Evolutionary conservation across 2,888 invertebrate species (phyloP).

Genomic region (Lamproptera curius): DNA sequence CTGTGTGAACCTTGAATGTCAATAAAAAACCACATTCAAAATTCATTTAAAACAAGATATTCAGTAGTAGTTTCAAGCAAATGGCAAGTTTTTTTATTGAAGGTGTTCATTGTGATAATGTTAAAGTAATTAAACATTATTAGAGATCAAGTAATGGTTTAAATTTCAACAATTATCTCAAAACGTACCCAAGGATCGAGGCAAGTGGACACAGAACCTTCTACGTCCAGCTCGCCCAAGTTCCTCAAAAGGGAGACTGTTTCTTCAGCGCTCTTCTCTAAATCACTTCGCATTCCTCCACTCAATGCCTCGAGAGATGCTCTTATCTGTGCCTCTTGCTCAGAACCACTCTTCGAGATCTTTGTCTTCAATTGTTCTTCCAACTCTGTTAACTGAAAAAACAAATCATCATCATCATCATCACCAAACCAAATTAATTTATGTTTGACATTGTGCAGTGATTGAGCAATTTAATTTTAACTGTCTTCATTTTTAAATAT

Average conservation of each 20-base stretch:
- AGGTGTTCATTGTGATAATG: too few relatives aligned
- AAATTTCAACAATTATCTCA: too few relatives aligned
- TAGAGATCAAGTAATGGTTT: too few relatives aligned
- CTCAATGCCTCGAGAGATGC: constrained; percentile 12
- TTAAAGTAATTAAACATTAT: too few relatives aligned
- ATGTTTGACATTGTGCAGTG: not conserved
- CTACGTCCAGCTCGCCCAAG: constrained; percentile 28
- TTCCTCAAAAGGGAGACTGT: constrained; percentile 30
- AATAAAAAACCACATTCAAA: too few relatives aligned
- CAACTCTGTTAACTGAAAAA: constrained; percentile 11
- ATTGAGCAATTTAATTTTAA: not conserved
- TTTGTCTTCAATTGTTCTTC: constrained; percentile 22
- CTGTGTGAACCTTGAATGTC: too few relatives aligned
- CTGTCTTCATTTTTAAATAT: not conserved
- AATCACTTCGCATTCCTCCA: constrained; percentile 25
- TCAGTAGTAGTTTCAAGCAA: too few relatives aligned
- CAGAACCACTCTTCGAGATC: constrained; percentile 1
- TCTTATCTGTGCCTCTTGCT: constrained; percentile 23
- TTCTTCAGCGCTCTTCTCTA: constrained; percentile 22
- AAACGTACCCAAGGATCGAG: constrained; percentile 52
- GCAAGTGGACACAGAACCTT: constrained; percentile 31
- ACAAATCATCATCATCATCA: not conserved
- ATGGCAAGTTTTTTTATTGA: too few relatives aligned
- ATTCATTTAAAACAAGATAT: too few relatives aligned
- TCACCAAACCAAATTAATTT: too few relatives aligned